Conservation (phyloP, 1,140 invertebrate species). For the Glossosoma conforme region DNA sequence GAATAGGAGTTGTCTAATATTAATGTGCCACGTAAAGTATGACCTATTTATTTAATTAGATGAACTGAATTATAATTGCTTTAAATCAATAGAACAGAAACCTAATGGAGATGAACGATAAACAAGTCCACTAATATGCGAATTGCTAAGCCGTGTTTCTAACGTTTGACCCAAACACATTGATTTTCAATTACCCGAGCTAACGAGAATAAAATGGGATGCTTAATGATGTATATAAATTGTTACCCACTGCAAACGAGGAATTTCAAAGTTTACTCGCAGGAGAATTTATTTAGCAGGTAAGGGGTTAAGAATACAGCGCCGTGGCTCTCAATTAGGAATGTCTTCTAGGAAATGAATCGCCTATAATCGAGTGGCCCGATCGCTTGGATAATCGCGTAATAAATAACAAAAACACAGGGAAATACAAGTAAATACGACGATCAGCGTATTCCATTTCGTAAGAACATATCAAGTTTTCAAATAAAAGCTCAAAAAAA, state of each 20-base stretch:
- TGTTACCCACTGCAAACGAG: slow-evolving; percentile 5
- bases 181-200: slow-evolving; percentile 24
- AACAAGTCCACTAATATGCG: too few relatives aligned
- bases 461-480: too few relatives aligned
- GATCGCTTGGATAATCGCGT: too few relatives aligned
- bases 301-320: not conserved
- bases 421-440: too few relatives aligned
- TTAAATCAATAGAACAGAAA: too few relatives aligned
- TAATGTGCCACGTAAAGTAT: too few relatives aligned
- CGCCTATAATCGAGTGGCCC: not conserved
- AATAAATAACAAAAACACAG: not conserved
- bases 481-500: too few relatives aligned
- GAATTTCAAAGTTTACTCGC: slow-evolving; percentile 4
- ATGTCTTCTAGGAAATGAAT: slow-evolving; percentile 2
- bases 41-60: too few relatives aligned
- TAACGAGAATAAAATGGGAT: slow-evolving; percentile 22
- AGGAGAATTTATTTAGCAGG: slow-evolving; percentile 1
- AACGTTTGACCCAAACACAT: slow-evolving; percentile 11
- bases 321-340: not conserved
- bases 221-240: slow-evolving; percentile 9
- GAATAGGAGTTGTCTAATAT: too few relatives aligned
- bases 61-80: too few relatives aligned
- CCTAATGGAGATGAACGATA: too few relatives aligned
- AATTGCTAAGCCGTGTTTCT: not conserved
- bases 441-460: too few relatives aligned